Conservation (phyloP, 2,888 invertebrate species). For the Mythimna ferrago region DNA sequence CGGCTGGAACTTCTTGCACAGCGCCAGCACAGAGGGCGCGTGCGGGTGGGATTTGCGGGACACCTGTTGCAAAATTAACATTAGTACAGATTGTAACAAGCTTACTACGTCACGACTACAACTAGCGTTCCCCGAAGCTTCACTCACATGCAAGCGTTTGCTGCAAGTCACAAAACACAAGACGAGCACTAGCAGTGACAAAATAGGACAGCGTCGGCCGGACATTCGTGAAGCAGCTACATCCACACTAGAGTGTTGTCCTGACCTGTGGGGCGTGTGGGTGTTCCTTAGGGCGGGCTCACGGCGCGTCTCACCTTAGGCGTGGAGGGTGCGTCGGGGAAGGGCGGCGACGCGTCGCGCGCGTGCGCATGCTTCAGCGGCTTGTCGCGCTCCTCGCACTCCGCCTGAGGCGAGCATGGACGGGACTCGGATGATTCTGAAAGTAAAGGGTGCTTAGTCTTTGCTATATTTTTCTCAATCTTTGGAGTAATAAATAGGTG, state of each 20-base stretch:
- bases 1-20: conserved; percentile 90
- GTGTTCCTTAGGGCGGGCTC: conserved; percentile 22
- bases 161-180: conserved; percentile 34
- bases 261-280: conserved; percentile 35
- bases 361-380: conserved; percentile 87
- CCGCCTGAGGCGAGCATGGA: conserved; percentile 48
- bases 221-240: conserved; percentile 39
- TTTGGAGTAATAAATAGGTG: not conserved
- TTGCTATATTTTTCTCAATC: not conserved
- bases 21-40: conserved; percentile 89
- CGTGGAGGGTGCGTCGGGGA: conserved; percentile 92
- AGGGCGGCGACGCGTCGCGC: conserved; percentile 87
- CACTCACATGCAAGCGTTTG: conserved; percentile 52
- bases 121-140: conserved; percentile 49
- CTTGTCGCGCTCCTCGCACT: conserved; percentile 68
- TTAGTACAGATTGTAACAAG: conserved; percentile 5
- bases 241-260: conserved; percentile 35
- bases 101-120: conserved; percentile 28
- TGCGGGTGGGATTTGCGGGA: conserved; percentile 91
- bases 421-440: conserved; percentile 60
- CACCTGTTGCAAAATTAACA: conserved; percentile 73
- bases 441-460: not conserved
- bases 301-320: conserved; percentile 88
- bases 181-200: conserved; percentile 13
- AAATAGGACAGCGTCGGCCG: conserved; percentile 26